Percentiles rank a stretch among this genome's conserved stretches.
Conservation (phyloP, 1,140 invertebrate species). For the Chymomyza costata region DNA sequence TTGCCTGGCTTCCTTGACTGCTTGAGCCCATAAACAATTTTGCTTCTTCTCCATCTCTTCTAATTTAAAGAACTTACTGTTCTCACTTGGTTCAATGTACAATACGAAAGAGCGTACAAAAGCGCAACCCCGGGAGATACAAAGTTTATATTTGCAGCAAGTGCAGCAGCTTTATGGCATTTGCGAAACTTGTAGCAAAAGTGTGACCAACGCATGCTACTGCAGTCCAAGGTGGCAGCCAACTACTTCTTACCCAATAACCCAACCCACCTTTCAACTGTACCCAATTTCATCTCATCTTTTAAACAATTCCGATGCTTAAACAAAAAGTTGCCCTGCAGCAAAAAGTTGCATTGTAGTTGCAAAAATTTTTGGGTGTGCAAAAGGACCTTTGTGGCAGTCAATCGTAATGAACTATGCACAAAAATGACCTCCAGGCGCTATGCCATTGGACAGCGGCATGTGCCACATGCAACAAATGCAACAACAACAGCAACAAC, state of each 20-base stretch:
- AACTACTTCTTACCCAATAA: no score
- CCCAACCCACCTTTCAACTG: no score
- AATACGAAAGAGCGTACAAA: constrained; percentile 9
- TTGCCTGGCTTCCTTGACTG: no score
- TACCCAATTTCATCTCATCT: background rate
- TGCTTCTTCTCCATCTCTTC: no score
- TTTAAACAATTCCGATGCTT: constrained; percentile 6
- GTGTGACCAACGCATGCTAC: constrained; percentile 19
- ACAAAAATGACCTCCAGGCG: constrained; percentile 62
- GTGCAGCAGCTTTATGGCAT: constrained; percentile 46
- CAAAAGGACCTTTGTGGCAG: constrained; percentile 50
- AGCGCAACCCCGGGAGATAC: constrained; percentile 9
- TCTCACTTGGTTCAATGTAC: no score
- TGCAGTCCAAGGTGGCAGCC: no score
- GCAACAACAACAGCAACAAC: background rate
- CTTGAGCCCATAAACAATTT: no score
- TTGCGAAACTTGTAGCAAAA: constrained; percentile 39
- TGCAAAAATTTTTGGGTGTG: constrained; percentile 16
- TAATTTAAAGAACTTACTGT: no score
- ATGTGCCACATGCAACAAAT: constrained; percentile 26
- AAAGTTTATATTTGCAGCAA: constrained; percentile 46
- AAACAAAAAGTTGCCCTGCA: constrained; percentile 31
- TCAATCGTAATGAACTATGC: constrained; percentile 69
- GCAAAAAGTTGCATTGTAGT: constrained; percentile 15
- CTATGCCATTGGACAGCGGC: constrained; percentile 22